Evolutionary conservation across 2,797 vertebrate genomes (phyloP).

Genomic region (Nothura maculosa): DNA sequence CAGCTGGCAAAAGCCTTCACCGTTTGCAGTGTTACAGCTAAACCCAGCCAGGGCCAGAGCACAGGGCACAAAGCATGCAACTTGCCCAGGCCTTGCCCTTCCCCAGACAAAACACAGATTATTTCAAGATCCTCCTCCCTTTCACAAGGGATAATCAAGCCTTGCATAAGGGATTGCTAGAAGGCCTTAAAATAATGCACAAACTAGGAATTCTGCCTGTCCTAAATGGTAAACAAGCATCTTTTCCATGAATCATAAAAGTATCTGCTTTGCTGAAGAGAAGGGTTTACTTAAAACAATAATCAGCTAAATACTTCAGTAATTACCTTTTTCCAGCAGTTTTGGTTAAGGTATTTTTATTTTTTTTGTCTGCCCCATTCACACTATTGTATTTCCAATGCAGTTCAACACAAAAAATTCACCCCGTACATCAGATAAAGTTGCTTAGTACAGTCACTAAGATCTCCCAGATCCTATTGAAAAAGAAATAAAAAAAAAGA

Average conservation of each 20-base stretch:
- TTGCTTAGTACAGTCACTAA: conserved; percentile 1
- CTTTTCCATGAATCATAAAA: background rate
- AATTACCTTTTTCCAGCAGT: background rate
- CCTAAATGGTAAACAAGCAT: background rate
- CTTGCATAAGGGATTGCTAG: background rate
- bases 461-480: conserved; percentile 17
- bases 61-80: background rate
- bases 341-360: background rate
- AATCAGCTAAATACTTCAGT: background rate
- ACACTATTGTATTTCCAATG: background rate
- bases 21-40: background rate
- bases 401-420: conserved; percentile 12
- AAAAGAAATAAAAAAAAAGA: too few species aligned
- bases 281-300: background rate
- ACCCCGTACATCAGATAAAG: background rate
- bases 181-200: background rate
- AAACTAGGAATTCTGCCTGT: background rate
- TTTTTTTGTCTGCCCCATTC: background rate
- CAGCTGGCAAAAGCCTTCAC: background rate
- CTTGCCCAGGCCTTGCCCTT: background rate
- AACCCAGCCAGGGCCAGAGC: background rate
- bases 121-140: conserved; percentile 16
- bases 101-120: conserved; percentile 42
- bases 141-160: conserved; percentile 9
- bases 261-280: background rate